Conservation (phyloP, 1,140 invertebrate genomes). For the Catajapyx aquilonaris region DNA sequence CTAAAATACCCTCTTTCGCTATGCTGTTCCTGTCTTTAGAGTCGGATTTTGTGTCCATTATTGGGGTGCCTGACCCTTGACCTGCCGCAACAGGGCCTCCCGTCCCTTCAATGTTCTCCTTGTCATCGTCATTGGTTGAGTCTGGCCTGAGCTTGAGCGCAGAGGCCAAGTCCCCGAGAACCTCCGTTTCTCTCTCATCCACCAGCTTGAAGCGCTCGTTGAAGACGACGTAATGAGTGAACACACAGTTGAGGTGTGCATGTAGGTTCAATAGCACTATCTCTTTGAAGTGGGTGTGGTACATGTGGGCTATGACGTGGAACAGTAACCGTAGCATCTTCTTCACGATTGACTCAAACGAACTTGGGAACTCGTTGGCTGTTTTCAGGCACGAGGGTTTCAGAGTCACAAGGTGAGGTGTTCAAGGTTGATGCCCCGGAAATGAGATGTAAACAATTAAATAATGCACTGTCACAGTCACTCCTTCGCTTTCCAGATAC, state of each 20-base stretch:
- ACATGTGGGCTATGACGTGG: slow-evolving; percentile 93
- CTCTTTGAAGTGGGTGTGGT: slow-evolving; percentile 92
- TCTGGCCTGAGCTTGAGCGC: slow-evolving; percentile 29
- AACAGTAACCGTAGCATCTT: slow-evolving; percentile 91
- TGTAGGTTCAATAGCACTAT: slow-evolving; percentile 78
- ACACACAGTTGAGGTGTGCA: slow-evolving; percentile 86
- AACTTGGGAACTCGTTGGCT: slow-evolving; percentile 87
- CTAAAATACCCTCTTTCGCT: too few species aligned
- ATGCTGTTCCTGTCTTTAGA: too few species aligned
- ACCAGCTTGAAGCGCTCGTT: slow-evolving; percentile 73
- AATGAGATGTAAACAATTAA: too few species aligned
- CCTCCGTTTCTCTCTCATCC: slow-evolving; percentile 87
- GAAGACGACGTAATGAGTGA: slow-evolving; percentile 80
- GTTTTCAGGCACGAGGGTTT: too few species aligned
- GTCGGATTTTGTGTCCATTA: too few species aligned
- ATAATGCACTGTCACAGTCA: too few species aligned
- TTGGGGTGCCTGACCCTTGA: too few species aligned
- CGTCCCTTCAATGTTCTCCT: too few species aligned
- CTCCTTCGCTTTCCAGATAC: too few species aligned
- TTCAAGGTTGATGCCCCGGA: too few species aligned
- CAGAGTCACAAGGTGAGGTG: too few species aligned
- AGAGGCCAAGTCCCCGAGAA: slow-evolving; percentile 63
- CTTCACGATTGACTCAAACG: slow-evolving; percentile 83
- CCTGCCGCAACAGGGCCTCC: too few species aligned
- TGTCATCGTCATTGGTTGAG: slow-evolving; percentile 7